Base-by-base conservation (phyloP, 53 echinoderm and acorn worm species). In the Mesocentrotus franciscanus region DNA sequence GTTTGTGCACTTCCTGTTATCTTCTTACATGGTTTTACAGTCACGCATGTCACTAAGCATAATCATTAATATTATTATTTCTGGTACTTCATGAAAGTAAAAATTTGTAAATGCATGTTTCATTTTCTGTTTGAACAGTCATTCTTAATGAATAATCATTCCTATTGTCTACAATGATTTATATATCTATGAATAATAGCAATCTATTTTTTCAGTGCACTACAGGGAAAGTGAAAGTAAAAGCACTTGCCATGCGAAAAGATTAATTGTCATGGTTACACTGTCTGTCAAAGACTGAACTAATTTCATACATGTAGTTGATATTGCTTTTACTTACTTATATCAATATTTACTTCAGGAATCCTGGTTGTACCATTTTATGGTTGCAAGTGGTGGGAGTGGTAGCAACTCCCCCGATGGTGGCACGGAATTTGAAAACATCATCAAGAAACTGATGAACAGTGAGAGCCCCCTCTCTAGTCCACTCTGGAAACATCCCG, bases 401-500 rank as follows among this genome's bases (percentile, higher is more conserved):
- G 95, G 95, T 72, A 62, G 95, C 30, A 95, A 97, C 92, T 91
- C 95, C 14, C 95, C 95, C 20, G 96, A 96, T 29, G 97, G 90
- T 17, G 97, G 97, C 83, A 98, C 99, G 26, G 99, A 98, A 60
- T 98, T 96, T 95, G 99, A 98, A 95, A 96, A 95, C 83, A 93
- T 98, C 27, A 95, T 97, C 90, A 95, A 96, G 68, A 96, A 97
- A 85, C 94, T 98, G 49, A 97, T 98, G 95, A 97, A 96, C 15
- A 93, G 90, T 26, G 97, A 97, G 26, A 96, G 96, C 35, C 95
- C 97, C 89, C 96, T 95, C 5, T 62, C 95, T 36, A 97, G 97
- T 71, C 90, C 96, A 8, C 96, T 96, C 32, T 98, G 99, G 99
- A 98, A 97, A 74, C 97, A 98, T 72, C 96, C 99, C 16, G 71